These are phyloP conservation scores for Mormyrus iriodes DNA, from an alignment of 2,113 vertebrate species.

Conservation along the genomic window DNA sequence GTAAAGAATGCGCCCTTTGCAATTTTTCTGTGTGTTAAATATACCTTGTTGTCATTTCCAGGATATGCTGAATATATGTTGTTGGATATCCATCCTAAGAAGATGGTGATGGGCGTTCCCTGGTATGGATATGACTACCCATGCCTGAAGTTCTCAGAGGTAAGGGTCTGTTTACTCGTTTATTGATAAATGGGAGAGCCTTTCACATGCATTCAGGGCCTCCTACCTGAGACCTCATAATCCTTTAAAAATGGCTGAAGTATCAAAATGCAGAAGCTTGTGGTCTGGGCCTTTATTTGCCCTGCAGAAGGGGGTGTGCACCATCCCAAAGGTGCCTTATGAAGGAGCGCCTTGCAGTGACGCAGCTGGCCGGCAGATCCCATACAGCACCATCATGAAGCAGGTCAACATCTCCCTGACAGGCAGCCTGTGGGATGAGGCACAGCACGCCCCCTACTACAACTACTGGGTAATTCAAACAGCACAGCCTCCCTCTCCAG, in stretches of 20 bases:
- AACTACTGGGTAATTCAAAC: conserved; percentile 70
- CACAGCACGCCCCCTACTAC: conserved; percentile 78
- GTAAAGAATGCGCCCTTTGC: neutral
- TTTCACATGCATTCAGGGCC: neutral
- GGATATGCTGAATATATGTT: conserved; percentile 76
- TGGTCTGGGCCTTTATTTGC: neutral
- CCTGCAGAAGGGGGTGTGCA: conserved; percentile 69
- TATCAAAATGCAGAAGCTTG: neutral
- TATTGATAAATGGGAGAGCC: neutral
- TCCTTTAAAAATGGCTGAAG: neutral
- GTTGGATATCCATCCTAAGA: conserved; percentile 73
- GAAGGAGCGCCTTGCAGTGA: conserved; percentile 87
- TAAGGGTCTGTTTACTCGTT: conserved; percentile 40
- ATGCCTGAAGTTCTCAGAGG: conserved; percentile 74
- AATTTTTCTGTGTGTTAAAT: neutral
- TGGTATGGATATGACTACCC: conserved; percentile 97
- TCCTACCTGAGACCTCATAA: neutral
- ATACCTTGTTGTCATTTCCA: conserved; percentile 42
- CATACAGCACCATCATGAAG: conserved; percentile 76
- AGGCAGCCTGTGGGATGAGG: conserved; percentile 73
- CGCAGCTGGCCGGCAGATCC: conserved; percentile 75
- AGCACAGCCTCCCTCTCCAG: neutral
- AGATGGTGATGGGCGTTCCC: conserved; percentile 89
- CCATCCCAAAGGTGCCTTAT: conserved; percentile 73
- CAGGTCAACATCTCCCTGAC: conserved; percentile 73